These are phyloP conservation scores for Bryconaethiops microstoma DNA, from an alignment of 2,797 vertebrate genomes.

Conservation along the genomic window DNA sequence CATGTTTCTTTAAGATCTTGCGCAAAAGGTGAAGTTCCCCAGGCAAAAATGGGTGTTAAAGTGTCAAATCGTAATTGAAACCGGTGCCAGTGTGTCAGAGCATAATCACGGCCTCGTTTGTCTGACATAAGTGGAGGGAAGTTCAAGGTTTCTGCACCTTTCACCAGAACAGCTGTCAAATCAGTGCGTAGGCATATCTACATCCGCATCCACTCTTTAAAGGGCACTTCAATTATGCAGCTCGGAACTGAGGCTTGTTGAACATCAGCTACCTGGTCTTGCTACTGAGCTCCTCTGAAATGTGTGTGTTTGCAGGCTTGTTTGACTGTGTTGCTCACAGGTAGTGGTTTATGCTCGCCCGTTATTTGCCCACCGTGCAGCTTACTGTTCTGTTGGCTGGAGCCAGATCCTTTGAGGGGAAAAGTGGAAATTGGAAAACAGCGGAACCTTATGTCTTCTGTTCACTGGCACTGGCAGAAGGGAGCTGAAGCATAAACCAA, in stretches of 20 bases:
- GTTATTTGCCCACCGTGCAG: not conserved
- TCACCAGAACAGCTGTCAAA: constrained; percentile 38
- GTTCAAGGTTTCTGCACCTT: constrained; percentile 34
- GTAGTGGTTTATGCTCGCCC: not conserved
- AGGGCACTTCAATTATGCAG: constrained; percentile 48
- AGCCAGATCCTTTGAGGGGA: not conserved
- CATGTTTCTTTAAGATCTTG: not conserved
- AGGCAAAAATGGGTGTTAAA: not conserved
- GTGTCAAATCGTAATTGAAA: not conserved
- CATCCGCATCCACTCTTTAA: constrained; percentile 40
- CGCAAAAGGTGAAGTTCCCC: not conserved
- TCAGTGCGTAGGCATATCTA: constrained; percentile 30
- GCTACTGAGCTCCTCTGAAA: not conserved
- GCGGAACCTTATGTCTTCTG: not conserved
- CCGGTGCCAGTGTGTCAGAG: not conserved
- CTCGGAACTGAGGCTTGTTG: constrained; percentile 19
- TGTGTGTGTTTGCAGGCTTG: not conserved
- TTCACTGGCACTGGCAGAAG: not conserved
- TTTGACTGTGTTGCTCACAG: constrained; percentile 15
- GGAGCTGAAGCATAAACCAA: not conserved
- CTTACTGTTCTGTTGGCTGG: not conserved
- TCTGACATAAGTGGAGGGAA: constrained; percentile 23
- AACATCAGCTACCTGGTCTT: constrained; percentile 12
- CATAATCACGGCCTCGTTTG: constrained; percentile 2
- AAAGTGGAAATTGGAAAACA: not conserved